Conservation (phyloP, 2,888 invertebrate genomes). For the Rhagonycha lutea region DNA sequence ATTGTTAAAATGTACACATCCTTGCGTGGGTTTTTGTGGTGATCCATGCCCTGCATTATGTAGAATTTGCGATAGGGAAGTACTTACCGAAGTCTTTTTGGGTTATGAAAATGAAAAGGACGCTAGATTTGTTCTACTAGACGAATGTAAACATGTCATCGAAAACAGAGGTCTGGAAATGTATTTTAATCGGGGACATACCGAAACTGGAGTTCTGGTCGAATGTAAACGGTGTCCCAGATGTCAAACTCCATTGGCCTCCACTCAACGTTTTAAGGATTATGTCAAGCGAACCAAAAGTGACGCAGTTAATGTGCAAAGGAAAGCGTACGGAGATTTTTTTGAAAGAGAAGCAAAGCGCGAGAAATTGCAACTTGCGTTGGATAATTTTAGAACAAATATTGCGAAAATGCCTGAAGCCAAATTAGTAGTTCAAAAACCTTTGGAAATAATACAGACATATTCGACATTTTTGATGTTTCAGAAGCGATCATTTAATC, state of each 20-base stretch:
- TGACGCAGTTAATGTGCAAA: background rate
- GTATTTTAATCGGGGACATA: background rate
- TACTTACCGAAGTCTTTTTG: slow-evolving; percentile 55
- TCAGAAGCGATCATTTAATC: background rate
- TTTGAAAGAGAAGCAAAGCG: background rate
- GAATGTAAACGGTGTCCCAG: slow-evolving; percentile 58
- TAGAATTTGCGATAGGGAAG: slow-evolving; percentile 59
- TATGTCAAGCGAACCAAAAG: slow-evolving; percentile 52
- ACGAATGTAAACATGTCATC: slow-evolving; percentile 60
- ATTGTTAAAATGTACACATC: slow-evolving; percentile 60
- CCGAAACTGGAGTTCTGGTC: slow-evolving; percentile 34
- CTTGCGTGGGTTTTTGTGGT: slow-evolving; percentile 73
- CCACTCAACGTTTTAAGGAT: slow-evolving; percentile 62
- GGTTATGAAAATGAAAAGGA: slow-evolving; percentile 57
- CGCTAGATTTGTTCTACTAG: slow-evolving; percentile 59
- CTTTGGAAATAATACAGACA: too few relatives aligned
- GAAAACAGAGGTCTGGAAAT: slow-evolving; percentile 56
- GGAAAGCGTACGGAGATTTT: background rate
- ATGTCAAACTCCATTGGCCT: slow-evolving; percentile 64
- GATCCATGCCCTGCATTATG: slow-evolving; percentile 69
- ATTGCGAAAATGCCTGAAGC: too few relatives aligned
- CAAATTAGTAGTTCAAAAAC: too few relatives aligned
- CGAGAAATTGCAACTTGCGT: background rate
- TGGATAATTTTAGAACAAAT: too few relatives aligned
- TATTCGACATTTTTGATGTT: too few relatives aligned